Percentiles rank a stretch among this genome's conserved stretches.
These are phyloP conservation scores for Pemphigus obesinymphae DNA, from an alignment of 1,140 invertebrate species.

Conservation along the genomic window DNA sequence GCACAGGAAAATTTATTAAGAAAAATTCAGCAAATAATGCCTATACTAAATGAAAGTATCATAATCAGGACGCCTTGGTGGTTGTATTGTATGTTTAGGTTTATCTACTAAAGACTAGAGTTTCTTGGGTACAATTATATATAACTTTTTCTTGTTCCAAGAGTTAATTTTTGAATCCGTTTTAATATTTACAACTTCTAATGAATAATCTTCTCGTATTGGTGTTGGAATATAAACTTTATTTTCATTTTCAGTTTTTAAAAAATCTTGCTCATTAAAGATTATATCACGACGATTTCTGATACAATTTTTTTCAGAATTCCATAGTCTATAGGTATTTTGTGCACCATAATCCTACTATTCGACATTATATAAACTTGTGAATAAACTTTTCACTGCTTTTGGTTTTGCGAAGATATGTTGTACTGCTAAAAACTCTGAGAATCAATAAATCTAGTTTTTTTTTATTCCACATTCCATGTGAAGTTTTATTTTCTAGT, in stretches of 20 bases:
- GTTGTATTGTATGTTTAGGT: background rate
- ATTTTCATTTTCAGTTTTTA: background rate
- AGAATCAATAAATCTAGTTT: constrained; percentile 46
- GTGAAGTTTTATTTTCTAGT: constrained; percentile 36
- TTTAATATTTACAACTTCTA: background rate
- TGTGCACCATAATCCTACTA: background rate
- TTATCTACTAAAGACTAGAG: background rate
- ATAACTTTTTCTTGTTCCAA: background rate
- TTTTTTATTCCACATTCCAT: constrained; percentile 27
- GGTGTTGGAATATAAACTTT: background rate
- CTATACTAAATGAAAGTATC: background rate
- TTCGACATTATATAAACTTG: background rate
- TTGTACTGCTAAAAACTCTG: constrained; percentile 47
- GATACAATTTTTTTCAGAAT: background rate
- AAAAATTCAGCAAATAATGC: background rate
- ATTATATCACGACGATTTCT: background rate
- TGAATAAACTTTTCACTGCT: too few species aligned
- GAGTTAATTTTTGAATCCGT: background rate
- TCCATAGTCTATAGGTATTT: background rate
- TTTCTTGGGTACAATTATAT: background rate
- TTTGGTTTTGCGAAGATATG: too few species aligned
- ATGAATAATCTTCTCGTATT: background rate
- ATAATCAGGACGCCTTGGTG: background rate
- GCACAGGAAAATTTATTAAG: background rate
- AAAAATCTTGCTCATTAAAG: background rate